Evolutionary conservation across 1,140 invertebrate genomes (phyloP), one percentile per base, ranked within the genome.

Genomic region (Anadara kagoshimensis): DNA sequence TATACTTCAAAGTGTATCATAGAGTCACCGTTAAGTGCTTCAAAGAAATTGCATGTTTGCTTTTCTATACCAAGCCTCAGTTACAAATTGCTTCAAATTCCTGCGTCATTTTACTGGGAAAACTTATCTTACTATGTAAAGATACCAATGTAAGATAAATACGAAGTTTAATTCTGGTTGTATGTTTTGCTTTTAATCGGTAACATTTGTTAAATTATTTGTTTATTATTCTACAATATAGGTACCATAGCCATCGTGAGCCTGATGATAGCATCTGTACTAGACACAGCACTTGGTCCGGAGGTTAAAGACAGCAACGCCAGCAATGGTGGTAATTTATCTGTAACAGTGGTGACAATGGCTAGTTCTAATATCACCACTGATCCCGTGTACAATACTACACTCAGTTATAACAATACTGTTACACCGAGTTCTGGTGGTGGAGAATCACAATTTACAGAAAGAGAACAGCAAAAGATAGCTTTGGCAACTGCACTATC

Each of bases 221-320:
- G 63, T 58, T 66, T 45, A 81, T 70, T 36, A 3, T 36, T 36
- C 29, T 36, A 7, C 29, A 36, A 36, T 36, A 14, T 73, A 85
- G 85, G 87, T 45, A 83, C 86, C 53, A 88, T 90, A 64, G 88
- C 89, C n/a, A 83, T 90, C 29, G 78, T 90, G 16, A 83, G 86
- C 41, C 71, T 90, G 11, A 89, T 90, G 88, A 84, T 90, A 16
- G 89, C 84, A 20, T 75, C 74, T 24, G 78, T 86, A 11, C 73
- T 90, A 2, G 85, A 89, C 53, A 75, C 78, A 14, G 58, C 36
- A 22, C 10, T 66, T 5, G 54, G 56, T 36, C n/a, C 18, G 20
- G 61, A 59, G 14, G 26, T 22, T 26, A 45, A 14, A 24, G 11
- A 47, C 18, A 18, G 5, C 10, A 24, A 1, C 14, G 36, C 2